phyloP scores from a whole-genome alignment of 2,797 vertebrate species.

The Luscinia megarhynchos region DNA sequence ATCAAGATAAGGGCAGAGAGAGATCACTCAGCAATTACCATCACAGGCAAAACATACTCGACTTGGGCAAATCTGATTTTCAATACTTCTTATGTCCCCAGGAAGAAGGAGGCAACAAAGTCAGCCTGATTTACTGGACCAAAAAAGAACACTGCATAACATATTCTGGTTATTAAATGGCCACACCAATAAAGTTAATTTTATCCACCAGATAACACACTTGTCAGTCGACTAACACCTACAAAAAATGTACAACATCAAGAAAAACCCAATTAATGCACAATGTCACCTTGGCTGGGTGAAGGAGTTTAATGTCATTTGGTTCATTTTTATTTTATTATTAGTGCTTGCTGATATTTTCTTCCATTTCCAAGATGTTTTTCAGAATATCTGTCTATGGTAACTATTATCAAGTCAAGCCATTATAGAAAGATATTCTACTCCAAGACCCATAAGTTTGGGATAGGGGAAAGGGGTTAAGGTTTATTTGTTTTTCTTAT shows the following conservation, averaged over 20 bases:
- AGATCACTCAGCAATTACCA: background rate
- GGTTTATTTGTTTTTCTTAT: background rate
- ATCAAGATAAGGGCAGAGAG: background rate
- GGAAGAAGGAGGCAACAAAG: background rate
- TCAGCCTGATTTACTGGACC: background rate
- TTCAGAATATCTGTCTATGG: background rate
- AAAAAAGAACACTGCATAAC: background rate
- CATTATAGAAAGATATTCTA: background rate
- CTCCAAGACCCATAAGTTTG: background rate
- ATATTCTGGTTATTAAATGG: background rate
- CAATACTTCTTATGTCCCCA: background rate
- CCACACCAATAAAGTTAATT: background rate
- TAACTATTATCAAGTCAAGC: background rate
- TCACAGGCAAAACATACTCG: fast-evolving
- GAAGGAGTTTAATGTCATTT: background rate
- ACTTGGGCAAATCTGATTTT: background rate
- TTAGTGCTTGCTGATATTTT: background rate
- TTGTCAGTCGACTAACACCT: background rate
- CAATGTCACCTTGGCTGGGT: background rate
- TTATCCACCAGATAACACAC: background rate
- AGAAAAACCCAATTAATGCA: conserved; percentile 14
- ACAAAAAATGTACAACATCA: background rate
- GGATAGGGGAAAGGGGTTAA: fast-evolving
- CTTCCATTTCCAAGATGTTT: background rate
- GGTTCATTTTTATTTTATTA: background rate